Evolutionary conservation across 2,888 invertebrate species (phyloP), one percentile per base, ranked within the genome.

Genomic region (Bibio marci): DNA sequence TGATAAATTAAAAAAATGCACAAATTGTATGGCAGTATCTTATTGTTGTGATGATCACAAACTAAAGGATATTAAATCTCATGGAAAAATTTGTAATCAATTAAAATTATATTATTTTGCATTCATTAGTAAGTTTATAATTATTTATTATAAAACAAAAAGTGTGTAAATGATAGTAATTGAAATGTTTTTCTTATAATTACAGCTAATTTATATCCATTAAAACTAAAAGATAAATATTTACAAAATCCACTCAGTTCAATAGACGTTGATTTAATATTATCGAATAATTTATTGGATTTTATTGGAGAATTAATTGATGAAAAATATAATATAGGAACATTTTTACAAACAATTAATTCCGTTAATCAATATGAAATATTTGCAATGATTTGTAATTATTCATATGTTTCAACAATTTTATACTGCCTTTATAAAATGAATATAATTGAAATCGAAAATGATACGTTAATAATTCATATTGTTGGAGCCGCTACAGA

Each of bases 371-470:
- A 47, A 5, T 57, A 52, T 45, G 47, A 52, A 32, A 26, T 44
- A 7, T 56, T 54, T 43, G 43, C 50, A 1, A 43, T 45, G 5
- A 51, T 48, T 4, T 51, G 53, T 5, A 50, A 51, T 10, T 57
- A 53, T 15, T 57, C 57, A 22, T 54, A 51, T 40, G 48, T 57
- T 13, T 49, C 43, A 13, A 52, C 52, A 11, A 44, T 56, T 31
- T 50, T 53, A 8, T 47, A 51, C 38, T 46, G 47, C 1, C 25
- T 56, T 1, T 40, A 45, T 2, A 35, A 49, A 13, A 37, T 48
- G 1, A 18, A 49, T 12, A 33, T 45, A 10, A 25, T 41, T 3
- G 19, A 37, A 6, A 35, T 44, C 8, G 18, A 34, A 2, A 36
- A 38, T 1, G 14, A 36, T 0, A 43, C 41, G 11, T 46, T 50